Evolutionary conservation across 2,888 invertebrate genomes (phyloP).

Genomic region (Scaptomyza cyrtandrae): DNA sequence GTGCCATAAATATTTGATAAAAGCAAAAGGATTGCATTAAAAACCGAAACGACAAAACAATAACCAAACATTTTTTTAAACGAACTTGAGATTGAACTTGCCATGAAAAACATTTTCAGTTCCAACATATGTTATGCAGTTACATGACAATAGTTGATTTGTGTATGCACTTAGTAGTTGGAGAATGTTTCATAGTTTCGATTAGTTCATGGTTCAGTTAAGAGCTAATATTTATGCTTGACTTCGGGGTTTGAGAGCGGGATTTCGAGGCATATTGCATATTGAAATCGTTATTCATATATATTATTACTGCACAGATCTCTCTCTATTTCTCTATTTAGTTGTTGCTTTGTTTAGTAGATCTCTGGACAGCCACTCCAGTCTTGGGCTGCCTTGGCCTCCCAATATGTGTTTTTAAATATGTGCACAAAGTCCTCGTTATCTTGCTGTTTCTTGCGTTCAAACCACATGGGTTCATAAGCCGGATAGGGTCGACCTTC

Average conservation of each 20-base stretch:
- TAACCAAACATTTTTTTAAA: constrained; percentile 37
- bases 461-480: constrained; percentile 96
- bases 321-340: neutral
- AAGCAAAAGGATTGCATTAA: constrained; percentile 52
- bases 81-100: constrained; percentile 15
- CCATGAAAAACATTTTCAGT: constrained; percentile 49
- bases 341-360: constrained; percentile 70
- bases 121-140: constrained; percentile 46
- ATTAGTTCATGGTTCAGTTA: constrained; percentile 44
- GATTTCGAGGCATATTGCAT: constrained; percentile 43
- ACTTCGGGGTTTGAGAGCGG: constrained; percentile 30
- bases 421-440: constrained; percentile 90
- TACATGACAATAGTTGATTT: constrained; percentile 57
- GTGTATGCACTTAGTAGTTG: constrained; percentile 38
- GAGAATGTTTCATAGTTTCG: constrained; percentile 47
- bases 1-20: constrained; percentile 56
- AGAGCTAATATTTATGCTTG: constrained; percentile 49
- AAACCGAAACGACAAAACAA: constrained; percentile 23
- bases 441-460: constrained; percentile 90
- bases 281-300: constrained; percentile 50
- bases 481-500: constrained; percentile 88
- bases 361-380: constrained; percentile 97
- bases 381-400: constrained; percentile 93
- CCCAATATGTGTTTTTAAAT: constrained; percentile 96
- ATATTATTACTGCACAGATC: constrained; percentile 26